Evolutionary conservation across 2,888 invertebrate genomes (phyloP).

Genomic region (Cosmia trapezina): DNA sequence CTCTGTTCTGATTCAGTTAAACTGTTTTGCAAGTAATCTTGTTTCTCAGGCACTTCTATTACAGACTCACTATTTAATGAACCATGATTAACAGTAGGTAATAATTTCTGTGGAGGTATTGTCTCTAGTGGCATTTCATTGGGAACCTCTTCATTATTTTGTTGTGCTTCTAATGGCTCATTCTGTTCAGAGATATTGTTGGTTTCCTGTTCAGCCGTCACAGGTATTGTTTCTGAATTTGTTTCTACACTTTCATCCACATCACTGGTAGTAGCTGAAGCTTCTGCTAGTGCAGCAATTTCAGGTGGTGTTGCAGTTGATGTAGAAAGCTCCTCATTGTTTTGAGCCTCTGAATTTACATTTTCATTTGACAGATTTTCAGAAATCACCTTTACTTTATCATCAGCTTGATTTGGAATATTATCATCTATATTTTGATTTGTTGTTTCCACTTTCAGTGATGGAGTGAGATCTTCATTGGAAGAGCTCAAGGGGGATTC

Average conservation of each 20-base stretch:
- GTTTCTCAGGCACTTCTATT: constrained; percentile 70
- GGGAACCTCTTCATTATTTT: constrained; percentile 27
- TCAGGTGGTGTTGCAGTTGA: constrained; percentile 7
- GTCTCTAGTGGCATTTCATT: constrained; percentile 34
- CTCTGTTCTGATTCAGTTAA: constrained; percentile 63
- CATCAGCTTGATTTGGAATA: constrained; percentile 43
- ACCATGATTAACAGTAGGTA: constrained; percentile 60
- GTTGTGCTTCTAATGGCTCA: constrained; percentile 24
- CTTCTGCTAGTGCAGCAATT: constrained; percentile 15
- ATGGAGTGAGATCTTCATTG: constrained; percentile 63
- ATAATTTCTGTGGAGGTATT: constrained; percentile 56
- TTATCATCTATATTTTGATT: constrained; percentile 42
- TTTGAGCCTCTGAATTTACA: constrained; percentile 21
- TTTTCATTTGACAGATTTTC: constrained; percentile 29
- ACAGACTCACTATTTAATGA: constrained; percentile 55
- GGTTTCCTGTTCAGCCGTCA: constrained; percentile 8
- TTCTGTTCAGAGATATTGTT: constrained; percentile 11
- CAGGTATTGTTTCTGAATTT: constrained; percentile 14
- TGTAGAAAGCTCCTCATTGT: constrained; percentile 12
- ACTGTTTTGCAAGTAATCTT: constrained; percentile 67
- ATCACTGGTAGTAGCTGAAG: constrained; percentile 5
- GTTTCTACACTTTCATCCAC: constrained; percentile 22
- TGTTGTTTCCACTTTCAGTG: constrained; percentile 52
- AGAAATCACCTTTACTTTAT: constrained; percentile 25
- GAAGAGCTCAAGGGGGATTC: constrained; percentile 49